phyloP scores from a whole-genome alignment of 2,113 vertebrate genomes.

The Dipodomys ordii region DNA sequence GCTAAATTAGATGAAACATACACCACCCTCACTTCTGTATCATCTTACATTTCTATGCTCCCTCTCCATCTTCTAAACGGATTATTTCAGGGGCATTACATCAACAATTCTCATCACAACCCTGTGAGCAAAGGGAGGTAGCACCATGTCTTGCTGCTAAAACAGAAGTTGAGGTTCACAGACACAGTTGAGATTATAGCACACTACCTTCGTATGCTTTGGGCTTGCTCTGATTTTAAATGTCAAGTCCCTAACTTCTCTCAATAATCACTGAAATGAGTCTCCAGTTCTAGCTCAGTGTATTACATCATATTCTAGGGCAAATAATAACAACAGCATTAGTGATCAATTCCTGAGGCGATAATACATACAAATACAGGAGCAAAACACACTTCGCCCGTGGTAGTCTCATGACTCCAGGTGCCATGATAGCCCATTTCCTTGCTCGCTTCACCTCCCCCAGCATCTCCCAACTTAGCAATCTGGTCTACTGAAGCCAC shows the following conservation, averaged over 20 bases:
- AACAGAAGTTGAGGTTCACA: neutral
- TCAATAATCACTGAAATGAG: conserved; percentile 4
- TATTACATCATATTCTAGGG: neutral
- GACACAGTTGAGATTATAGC: neutral
- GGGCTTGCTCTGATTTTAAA: conserved; percentile 22
- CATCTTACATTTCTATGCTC: neutral
- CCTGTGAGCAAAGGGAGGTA: conserved; percentile 6
- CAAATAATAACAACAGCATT: neutral
- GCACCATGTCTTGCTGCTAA: neutral
- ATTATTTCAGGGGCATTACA: neutral
- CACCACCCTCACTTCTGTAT: neutral
- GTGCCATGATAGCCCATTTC: neutral
- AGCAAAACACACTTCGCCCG: neutral
- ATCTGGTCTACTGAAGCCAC: conserved; percentile 5
- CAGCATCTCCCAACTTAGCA: conserved; percentile 31
- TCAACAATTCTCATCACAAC: neutral
- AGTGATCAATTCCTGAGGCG: neutral
- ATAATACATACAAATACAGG: neutral
- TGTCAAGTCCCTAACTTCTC: neutral
- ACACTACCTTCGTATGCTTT: neutral
- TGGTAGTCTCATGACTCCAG: neutral
- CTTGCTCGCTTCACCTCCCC: conserved; percentile 10
- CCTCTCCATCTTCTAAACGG: neutral
- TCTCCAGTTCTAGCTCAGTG: neutral
- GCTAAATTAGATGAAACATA: conserved; percentile 31